Evolutionary conservation across 2,113 vertebrate genomes (phyloP).

Genomic region (Isurus oxyrinchus): DNA sequence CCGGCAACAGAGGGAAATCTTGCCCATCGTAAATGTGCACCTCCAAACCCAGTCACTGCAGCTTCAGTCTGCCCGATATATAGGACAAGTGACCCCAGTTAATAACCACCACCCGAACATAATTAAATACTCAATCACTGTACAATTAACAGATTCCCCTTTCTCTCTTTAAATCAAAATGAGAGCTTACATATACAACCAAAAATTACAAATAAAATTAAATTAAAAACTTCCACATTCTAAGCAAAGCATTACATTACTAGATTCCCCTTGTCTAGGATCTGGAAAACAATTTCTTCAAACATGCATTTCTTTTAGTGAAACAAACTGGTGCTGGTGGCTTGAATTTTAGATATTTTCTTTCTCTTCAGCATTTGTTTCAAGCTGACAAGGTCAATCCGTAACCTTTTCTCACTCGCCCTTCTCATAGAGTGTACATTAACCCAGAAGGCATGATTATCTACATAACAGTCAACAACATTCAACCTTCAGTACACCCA

Average conservation of each 20-base stretch:
- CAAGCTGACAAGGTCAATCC: background rate
- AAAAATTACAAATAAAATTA: no score
- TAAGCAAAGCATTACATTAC: no score
- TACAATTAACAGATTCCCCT: background rate
- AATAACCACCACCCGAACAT: background rate
- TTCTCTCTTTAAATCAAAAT: background rate
- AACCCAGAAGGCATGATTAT: background rate
- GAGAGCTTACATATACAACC: no score
- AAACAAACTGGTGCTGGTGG: background rate
- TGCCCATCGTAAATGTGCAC: background rate
- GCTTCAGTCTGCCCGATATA: background rate
- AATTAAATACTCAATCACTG: background rate
- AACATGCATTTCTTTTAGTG: background rate
- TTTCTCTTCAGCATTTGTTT: background rate
- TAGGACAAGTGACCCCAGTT: background rate
- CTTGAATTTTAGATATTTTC: background rate
- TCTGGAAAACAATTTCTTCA: background rate
- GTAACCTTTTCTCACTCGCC: background rate
- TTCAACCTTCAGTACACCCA: background rate
- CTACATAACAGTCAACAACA: background rate
- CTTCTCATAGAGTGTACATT: background rate
- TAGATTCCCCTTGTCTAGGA: no score
- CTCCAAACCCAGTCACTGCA: background rate
- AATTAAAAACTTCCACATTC: no score
- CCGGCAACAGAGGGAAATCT: no score